Evolutionary conservation across 1,140 invertebrate genomes (phyloP), one percentile per base, ranked within the genome.

Genomic region (Asobara japonica): DNA sequence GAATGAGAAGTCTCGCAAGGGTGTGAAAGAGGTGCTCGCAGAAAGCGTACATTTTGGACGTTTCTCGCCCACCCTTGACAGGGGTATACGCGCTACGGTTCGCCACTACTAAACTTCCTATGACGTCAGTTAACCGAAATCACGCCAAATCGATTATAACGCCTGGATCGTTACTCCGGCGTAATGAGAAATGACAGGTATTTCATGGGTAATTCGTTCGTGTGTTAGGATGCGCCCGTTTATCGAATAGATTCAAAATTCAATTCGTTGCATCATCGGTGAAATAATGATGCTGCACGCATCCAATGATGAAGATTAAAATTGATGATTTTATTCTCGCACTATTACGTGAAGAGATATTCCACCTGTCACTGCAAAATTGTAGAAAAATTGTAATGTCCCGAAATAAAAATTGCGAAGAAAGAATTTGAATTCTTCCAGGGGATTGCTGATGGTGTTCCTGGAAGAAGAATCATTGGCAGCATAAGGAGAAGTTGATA

Each of bases 101-200:
- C 61, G 41, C 74, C 65, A 73, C 79, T 70, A 56, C 60, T 75
- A 80, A 83, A 83, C 79, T 83, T 81, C 72, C 74, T 77, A 79
- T 77, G 80, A 82, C 80, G 78, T 76, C 77, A 82, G 80, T 82
- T 83, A 82, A 82, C 79, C 79, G 78, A 78, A 82, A 83, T 83
- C 80, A 80, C 77, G 79, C 74, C 70, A 75, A 83, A 83, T 83
- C 78, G 80, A 83, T 83, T 82, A 83, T 81, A 82, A 80, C 80
- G 76, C 75, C 66, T 77, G 75, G 77, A 82, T 82, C 79, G 80
- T 79, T 78, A 76, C 74, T 65, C 69, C 73, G 74, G 72, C 76
- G 73, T 80, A 81, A 76, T 77, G 77, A 67, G 80, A 82, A 81
- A 80, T 75, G 80, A 78, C 80, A 78, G 70, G 72, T 71, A 80